Evolutionary conservation across 2,797 vertebrate species (phyloP), one percentile per base, ranked within the genome.

Genomic region (Ispidina picta): DNA sequence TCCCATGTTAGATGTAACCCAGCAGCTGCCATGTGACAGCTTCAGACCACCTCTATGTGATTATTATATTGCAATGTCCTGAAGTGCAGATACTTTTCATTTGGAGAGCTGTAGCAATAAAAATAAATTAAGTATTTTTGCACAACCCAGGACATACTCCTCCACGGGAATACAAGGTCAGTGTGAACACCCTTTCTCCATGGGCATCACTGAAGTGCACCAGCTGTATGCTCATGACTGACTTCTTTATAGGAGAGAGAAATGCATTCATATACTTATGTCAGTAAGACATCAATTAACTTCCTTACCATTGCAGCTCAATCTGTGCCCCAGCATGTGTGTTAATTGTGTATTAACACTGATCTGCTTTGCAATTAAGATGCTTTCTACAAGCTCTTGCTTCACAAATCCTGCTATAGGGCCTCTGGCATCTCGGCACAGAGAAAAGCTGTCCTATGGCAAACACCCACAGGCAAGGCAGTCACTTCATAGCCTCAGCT

Each of bases 91-190:
- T 76, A 71, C 19, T 37, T 54, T 48, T 68, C 33, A 39, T 37
- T 54, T 76, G 84, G 31, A 65, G 9, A 78, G 33, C 71, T 73
- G n/a, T 46, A 76, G 66, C 75, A 77, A 35, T 75, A 91, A 88
- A 86, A 94, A 96, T 94, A 95, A 95, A 65, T 89, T 91, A 95
- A 75, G 71, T 55, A 22, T 31, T 90, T 95, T 91, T 88, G 35
- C 93, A 89, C 83, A 95, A 65, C 20, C 12, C 19, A 15, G 22
- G 51, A 9, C 21, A 6, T 22, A 31, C 20, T 29, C 17, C 39
- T 62, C 39, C 35, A 15, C 33, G 86, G 39, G 46, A 66, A 41
- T 78, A 70, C 56, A 86, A 78, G 39, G 56, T 41, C 70, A 76
- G 35, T 66, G 75, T 73, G 74, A 76, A 63, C 29, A n/a, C 1